A percentile compares a stretch with the other conserved stretches of the same genome.
Conservation (phyloP, 2,888 invertebrate species). For the Drosophila recens region DNA sequence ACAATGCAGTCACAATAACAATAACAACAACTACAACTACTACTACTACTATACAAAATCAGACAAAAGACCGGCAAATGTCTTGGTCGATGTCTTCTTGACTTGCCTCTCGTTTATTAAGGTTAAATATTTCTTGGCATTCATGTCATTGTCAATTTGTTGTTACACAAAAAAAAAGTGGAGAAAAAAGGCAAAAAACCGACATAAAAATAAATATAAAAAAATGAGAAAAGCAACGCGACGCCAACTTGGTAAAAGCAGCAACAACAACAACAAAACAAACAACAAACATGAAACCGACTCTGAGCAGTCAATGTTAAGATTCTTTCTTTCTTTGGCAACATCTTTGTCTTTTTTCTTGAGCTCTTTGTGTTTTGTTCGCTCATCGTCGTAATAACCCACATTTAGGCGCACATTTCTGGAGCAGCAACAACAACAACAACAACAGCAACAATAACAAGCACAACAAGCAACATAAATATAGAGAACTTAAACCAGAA, state of each 20-base stretch:
- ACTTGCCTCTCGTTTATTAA: slow-evolving; percentile 68
- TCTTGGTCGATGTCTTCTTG: slow-evolving; percentile 50
- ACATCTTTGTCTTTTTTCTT: slow-evolving; percentile 28
- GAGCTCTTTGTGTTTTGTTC: slow-evolving; percentile 31
- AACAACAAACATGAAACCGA: not conserved
- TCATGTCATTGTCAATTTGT: slow-evolving; percentile 82
- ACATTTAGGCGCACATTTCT: slow-evolving; percentile 64
- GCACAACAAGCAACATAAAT: slow-evolving; percentile 7
- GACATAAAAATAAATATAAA: slow-evolving; percentile 12
- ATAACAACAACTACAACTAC: not conserved
- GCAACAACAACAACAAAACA: slow-evolving; percentile 12
- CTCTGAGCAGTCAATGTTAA: slow-evolving; percentile 36
- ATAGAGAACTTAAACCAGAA: slow-evolving; percentile 38
- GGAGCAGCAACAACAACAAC: slow-evolving; percentile 30
- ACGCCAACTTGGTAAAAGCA: slow-evolving; percentile 31
- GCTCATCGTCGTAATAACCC: slow-evolving; percentile 70
- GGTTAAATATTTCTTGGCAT: slow-evolving; percentile 80
- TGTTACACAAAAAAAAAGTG: slow-evolving; percentile 66
- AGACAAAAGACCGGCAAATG: slow-evolving; percentile 63
- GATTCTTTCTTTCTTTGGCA: slow-evolving; percentile 50
- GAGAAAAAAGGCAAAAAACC: slow-evolving; percentile 15
- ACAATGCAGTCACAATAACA: slow-evolving; percentile 54
- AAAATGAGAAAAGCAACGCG: slow-evolving; percentile 31
- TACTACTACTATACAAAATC: slow-evolving; percentile 10
- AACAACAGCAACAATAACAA: slow-evolving; percentile 1